Evolutionary conservation across 2,797 vertebrate species (phyloP), one percentile per base, ranked within the genome.

Genomic region (Periophthalmus magnuspinnatus): DNA sequence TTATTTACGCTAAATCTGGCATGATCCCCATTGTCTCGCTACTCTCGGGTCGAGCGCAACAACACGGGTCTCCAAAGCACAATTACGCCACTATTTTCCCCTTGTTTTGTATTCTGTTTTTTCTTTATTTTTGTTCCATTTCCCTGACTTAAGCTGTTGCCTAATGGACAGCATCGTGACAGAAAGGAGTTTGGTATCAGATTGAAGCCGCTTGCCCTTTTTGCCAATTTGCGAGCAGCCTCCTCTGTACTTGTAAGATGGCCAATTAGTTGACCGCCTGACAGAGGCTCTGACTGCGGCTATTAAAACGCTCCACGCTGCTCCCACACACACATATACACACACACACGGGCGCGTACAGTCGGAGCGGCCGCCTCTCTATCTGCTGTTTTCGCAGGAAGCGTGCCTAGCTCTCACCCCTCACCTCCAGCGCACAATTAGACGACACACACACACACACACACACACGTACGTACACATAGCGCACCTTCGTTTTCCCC

Each of bases 241-340:
- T 92, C 92, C 90, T 90, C 92, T 90, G 92, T 91, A 92, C 91
- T 91, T 93, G 92, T 92, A 92, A 90, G 90, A 93, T 87, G 90
- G 92, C 90, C 93, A 95, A 94, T 94, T 95, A 95, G 91, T 91
- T 89, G 85, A 88, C 85, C 86, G 84, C 90, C 92, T 94, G 92
- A 93, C 93, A 93, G 92, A 91, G 89, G 88, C 89, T 91, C 88
- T 87, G 90, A 85, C 87, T 86, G 85, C 72, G 78, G 90, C 89
- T 92, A 93, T 93, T 94, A 93, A 92, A 93, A 92, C 87, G 84
- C 55, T 17, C 17, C 88, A 87, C 85, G 84, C 85, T 82, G 66
- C 69, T 69, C 81, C 64, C 58, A 72, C 52, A 65, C n/a, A 33
- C 70, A 41, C 41, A 56, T 62, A 64, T 58, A 70, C 52, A 62